A percentile compares a stretch with the other conserved stretches of the same genome.
Conservation (phyloP, 2,888 invertebrate species). For the Lasioglossum vierecki region DNA sequence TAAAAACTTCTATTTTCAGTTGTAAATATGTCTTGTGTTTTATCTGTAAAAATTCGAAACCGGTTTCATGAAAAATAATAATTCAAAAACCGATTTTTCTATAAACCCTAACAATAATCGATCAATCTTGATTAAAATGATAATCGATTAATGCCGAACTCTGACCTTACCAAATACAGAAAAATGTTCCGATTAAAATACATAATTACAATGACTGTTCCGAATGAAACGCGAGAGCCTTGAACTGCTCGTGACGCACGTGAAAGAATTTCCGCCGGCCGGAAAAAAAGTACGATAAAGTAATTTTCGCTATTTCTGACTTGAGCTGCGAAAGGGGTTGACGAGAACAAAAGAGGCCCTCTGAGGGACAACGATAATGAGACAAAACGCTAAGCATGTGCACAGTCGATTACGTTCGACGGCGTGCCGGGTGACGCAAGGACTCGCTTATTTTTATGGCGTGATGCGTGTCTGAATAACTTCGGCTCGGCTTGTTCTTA, state of each 20-base stretch:
- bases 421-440: conserved; percentile 52
- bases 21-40: too few relatives aligned
- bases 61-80: too few relatives aligned
- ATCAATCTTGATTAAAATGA: too few relatives aligned
- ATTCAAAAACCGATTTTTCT: too few relatives aligned
- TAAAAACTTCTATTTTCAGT: too few relatives aligned
- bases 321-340: conserved; percentile 37
- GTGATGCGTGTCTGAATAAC: conserved; percentile 49
- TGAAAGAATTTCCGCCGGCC: conserved; percentile 47
- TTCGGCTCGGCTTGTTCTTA: conserved; percentile 47
- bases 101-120: too few relatives aligned
- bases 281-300: conserved; percentile 47
- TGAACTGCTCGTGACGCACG: conserved; percentile 37
- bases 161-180: not conserved
- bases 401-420: conserved; percentile 65
- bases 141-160: too few relatives aligned
- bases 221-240: conserved; percentile 30
- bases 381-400: conserved; percentile 54
- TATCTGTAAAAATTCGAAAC: too few relatives aligned
- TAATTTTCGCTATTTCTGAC: conserved; percentile 54
- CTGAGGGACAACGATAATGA: conserved; percentile 30
- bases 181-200: conserved; percentile 2
- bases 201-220: conserved; percentile 5
- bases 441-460: conserved; percentile 62
- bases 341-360: conserved; percentile 53